Evolutionary conservation across 92 coral and sea anemone species (phyloP).

Genomic region (Chrysogorgia sp.): DNA sequence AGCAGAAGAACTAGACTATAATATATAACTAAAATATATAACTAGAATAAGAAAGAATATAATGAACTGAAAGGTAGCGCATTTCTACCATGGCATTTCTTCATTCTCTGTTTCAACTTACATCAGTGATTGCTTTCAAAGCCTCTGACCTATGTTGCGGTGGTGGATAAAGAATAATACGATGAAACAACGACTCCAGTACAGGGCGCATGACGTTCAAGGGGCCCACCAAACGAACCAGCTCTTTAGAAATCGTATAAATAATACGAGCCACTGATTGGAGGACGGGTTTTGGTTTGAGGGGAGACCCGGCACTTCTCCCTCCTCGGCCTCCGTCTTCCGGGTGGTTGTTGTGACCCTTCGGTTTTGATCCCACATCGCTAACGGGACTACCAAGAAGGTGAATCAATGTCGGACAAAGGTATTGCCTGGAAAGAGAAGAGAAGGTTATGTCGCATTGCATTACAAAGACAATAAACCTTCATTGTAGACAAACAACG

Average conservation of each 20-base stretch:
- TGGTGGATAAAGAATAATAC: conserved; percentile 93
- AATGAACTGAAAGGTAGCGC: no score
- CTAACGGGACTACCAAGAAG: conserved; percentile 92
- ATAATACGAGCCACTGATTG: conserved; percentile 91
- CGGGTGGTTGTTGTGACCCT: conserved; percentile 66
- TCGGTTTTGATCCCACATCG: conserved; percentile 80
- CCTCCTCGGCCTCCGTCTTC: conserved; percentile 97
- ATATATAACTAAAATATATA: no score
- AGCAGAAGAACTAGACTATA: no score
- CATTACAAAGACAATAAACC: neutral
- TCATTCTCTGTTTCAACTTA: conserved; percentile 26
- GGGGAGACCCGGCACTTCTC: conserved; percentile 85
- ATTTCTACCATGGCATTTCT: neutral
- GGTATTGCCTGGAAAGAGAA: conserved; percentile 73
- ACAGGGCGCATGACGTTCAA: conserved; percentile 97
- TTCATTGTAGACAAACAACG: neutral
- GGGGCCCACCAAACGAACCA: conserved; percentile 92
- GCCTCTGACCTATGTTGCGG: conserved; percentile 96
- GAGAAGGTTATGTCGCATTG: neutral
- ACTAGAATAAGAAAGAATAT: no score
- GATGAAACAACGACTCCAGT: conserved; percentile 92
- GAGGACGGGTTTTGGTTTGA: conserved; percentile 79
- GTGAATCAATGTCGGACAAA: conserved; percentile 95
- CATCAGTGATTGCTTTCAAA: conserved; percentile 92
- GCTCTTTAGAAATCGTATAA: conserved; percentile 93